Base-by-base conservation (phyloP, 2,113 vertebrate species). In the Ammospiza nelsoni region DNA sequence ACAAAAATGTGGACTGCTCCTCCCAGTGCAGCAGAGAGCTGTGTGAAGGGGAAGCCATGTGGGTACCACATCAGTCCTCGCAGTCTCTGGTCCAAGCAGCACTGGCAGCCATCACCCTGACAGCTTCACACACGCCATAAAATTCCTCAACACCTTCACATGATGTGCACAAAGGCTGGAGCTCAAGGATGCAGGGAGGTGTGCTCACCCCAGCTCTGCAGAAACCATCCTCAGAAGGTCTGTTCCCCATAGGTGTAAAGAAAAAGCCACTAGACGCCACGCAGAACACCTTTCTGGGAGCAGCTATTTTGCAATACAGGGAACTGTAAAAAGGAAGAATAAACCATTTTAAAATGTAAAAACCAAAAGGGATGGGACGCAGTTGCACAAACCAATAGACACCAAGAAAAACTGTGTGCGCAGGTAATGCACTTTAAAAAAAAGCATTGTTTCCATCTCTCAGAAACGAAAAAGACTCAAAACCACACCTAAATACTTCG, bases 71-170 rank as follows among this genome's bases (percentile, higher is more conserved):
- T 58, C 5, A 2, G 37, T 54, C 61, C 52, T 84, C 0, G 0
- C 21, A 78, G 25, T 9, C 61, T 59, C 69, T 69, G 37, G 41
- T 75, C 28, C 73, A 37, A 54, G 29, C 41, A 69, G 18, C 12
- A 3, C 61, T 28, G 33, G 61, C 43, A 84, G n/a, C 19, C 8
- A 1, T 15, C 58, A 46, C 20, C 22, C 15, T 62, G n/a, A 8
- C 52, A 66, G 55, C 39, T 63, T 89, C 69, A n/a, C 57, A 55
- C 28, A n/a, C 3, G 8, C 16, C n/a, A 1, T 3, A 43, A 33
- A 4, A 1, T 35, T 43, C 54, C 55, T 19, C 0, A 0, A 12
- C 51, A 55, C 7, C 22, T n/a, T 44, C 37, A 5, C 1, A 3
- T 11, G 43, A 41, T 1, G 2, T 20, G 39, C 15, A n/a, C 24